These are phyloP conservation scores for Phylloscopus trochiloides DNA, from an alignment of 2,113 vertebrate genomes.

Conservation along the genomic window DNA sequence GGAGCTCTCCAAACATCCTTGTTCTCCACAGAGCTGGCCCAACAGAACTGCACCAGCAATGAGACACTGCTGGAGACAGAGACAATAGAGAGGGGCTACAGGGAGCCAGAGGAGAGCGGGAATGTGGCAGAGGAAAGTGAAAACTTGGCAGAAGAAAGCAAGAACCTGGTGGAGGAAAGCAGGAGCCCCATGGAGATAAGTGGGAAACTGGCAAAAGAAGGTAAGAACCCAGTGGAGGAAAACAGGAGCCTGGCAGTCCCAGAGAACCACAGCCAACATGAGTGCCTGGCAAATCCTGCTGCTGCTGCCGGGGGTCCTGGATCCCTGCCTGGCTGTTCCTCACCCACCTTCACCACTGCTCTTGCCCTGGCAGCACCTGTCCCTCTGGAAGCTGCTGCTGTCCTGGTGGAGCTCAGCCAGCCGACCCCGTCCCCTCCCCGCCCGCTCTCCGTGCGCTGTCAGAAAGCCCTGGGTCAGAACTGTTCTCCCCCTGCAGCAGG, in stretches of 20 bases:
- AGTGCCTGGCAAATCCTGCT: neutral
- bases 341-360: fast-evolving
- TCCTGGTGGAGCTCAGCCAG: neutral
- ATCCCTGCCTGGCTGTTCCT: neutral
- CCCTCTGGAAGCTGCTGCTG: neutral
- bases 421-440: fast-evolving
- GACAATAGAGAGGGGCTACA: neutral
- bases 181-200: fast-evolving
- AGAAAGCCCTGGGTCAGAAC: fast-evolving
- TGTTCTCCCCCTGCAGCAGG: neutral
- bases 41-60: fast-evolving
- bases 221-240: fast-evolving
- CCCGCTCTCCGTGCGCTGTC: fast-evolving
- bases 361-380: fast-evolving
- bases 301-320: fast-evolving
- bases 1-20: neutral
- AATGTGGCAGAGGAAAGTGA: neutral
- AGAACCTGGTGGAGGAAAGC: fast-evolving
- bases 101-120: fast-evolving
- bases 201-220: neutral
- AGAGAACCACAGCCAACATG: fast-evolving
- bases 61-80: fast-evolving
- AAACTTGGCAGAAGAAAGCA: fast-evolving
- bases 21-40: neutral
- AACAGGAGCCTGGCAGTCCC: fast-evolving